Percentiles rank a stretch among this genome's conserved stretches.
These are phyloP conservation scores for Petaurus breviceps DNA, from an alignment of 2,113 vertebrate genomes.

Conservation along the genomic window DNA sequence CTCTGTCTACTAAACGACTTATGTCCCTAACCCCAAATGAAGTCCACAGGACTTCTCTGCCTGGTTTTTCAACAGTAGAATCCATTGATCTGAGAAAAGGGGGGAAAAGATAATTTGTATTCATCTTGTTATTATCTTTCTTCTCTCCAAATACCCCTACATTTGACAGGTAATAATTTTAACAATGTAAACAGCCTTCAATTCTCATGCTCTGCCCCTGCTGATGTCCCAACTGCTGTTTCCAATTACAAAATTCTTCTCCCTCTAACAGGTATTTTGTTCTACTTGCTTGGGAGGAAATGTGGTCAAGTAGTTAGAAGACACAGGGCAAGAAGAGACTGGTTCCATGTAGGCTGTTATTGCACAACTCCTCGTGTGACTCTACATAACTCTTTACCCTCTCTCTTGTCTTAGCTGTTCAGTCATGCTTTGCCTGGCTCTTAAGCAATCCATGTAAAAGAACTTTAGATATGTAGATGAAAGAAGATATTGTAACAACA, in stretches of 20 bases:
- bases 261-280: neutral
- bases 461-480: neutral
- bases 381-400: neutral
- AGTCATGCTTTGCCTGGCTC: neutral
- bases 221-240: neutral
- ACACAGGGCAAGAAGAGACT: neutral
- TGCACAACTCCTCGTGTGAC: neutral
- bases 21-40: neutral
- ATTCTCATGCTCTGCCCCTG: neutral
- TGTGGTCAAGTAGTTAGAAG: neutral
- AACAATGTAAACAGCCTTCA: neutral
- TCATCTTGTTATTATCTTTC: neutral
- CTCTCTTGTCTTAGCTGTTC: neutral
- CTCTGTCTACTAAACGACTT: neutral
- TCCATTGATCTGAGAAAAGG: neutral
- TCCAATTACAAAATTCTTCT: neutral
- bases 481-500: neutral
- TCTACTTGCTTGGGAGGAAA: neutral
- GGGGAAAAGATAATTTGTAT: too few relatives aligned
- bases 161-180: slow-evolving; percentile 1
- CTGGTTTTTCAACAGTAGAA: neutral
- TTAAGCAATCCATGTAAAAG: neutral
- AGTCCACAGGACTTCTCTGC: neutral
- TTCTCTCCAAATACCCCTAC: neutral
- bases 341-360: neutral